Evolutionary conservation across 2,113 vertebrate genomes (phyloP).

Genomic region (Antigone vipio): DNA sequence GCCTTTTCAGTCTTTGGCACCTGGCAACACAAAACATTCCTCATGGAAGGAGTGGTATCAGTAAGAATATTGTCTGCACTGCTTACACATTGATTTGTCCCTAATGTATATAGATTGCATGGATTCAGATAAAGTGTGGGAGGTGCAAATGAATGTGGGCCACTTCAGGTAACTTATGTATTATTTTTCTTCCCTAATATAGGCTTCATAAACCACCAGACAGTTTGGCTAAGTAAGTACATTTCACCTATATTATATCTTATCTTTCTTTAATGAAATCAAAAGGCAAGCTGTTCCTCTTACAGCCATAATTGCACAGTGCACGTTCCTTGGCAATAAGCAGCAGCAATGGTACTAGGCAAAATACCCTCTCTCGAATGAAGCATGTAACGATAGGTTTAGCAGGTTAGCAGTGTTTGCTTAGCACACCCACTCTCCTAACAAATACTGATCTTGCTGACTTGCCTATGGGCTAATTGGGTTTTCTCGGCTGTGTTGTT

Average conservation of each 20-base stretch:
- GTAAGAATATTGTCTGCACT: neutral
- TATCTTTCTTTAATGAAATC: neutral
- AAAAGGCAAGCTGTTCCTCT: neutral
- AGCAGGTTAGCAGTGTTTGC: neutral
- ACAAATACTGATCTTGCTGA: neutral
- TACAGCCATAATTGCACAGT: neutral
- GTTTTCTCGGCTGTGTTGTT: neutral
- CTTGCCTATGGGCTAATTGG: neutral
- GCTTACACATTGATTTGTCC: neutral
- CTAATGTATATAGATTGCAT: neutral
- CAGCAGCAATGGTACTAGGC: neutral
- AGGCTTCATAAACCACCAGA: slow-evolving; percentile 79
- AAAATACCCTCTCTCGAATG: neutral
- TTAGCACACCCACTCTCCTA: neutral
- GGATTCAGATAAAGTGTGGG: neutral
- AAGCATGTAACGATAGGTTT: neutral
- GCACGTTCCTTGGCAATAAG: neutral
- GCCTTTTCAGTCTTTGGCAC: neutral
- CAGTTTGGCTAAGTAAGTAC: slow-evolving; percentile 75
- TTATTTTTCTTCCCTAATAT: slow-evolving; percentile 31
- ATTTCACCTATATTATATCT: neutral
- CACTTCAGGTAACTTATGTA: neutral
- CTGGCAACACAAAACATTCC: neutral
- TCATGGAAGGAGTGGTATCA: neutral
- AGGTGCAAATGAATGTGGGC: neutral